Base-by-base conservation (phyloP, 2,888 invertebrate species). In the Bhutanitis thaidina region DNA sequence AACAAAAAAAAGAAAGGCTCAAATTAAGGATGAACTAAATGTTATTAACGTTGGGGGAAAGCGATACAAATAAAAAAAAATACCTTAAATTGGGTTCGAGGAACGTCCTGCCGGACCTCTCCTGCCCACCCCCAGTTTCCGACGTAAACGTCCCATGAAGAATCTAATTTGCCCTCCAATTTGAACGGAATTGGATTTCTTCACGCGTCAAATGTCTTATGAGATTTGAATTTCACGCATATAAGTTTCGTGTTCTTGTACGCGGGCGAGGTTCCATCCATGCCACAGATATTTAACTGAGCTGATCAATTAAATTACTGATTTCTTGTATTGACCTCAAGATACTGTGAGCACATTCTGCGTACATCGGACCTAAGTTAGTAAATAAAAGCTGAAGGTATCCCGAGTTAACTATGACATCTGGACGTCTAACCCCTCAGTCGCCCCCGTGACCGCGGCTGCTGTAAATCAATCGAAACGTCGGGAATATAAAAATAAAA, bases 141-240 rank as follows among this genome's bases (percentile, higher is more conserved):
- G 58, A 61, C 61, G 60, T 53, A 56, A 57, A 69, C 71, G 57
- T 50, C 66, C 58, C 62, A 59, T 61, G 61, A 65, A 68, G 67
- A 76, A 80, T 82, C 77, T 75, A 78, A 83, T 84, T 81, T 72
- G 61, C 66, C 64, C 66, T 70, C 69, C 76, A 74, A 80, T 84
- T 81, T 77, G 66, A 68, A 65, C 69, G 61, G 64, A 77, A 82
- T 81, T 74, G 69, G 80, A 80, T 85, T 75, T 73, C 62, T 67
- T 66, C 65, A 61, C 69, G 73, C 84, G 72, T 80, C 82, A 79
- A 82, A 79, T 74, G 71, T 75, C 72, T 77, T 74, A 75, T 72
- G 70, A 75, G 74, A 76, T 77, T 73, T 74, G 74, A 78, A 78
- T 80, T 79, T 77, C 69, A 71, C 70, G 65, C 71, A 77, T 78